phyloP scores from a whole-genome alignment of 2,888 invertebrate species.

The Tubulanus polymorphus region DNA sequence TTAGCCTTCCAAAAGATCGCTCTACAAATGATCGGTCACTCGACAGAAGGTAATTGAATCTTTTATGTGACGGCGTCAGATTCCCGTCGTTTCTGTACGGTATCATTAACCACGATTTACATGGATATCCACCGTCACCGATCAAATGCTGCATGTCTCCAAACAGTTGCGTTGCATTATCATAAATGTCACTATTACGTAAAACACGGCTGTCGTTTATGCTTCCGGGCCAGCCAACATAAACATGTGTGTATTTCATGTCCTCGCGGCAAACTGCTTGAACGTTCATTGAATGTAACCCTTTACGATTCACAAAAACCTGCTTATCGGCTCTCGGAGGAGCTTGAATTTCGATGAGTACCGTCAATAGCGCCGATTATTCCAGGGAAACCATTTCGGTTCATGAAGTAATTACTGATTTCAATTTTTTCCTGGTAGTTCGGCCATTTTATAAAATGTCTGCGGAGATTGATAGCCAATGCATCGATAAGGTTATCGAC shows the following conservation, averaged over 20 bases:
- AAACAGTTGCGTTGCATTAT: slow-evolving; percentile 13
- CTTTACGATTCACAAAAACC: slow-evolving; percentile 23
- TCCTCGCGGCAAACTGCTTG: slow-evolving; percentile 22
- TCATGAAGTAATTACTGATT: too few species aligned
- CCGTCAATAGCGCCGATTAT: slow-evolving; percentile 27
- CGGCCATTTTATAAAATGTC: too few species aligned
- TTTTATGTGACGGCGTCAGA: too few species aligned
- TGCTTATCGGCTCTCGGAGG: slow-evolving; percentile 16
- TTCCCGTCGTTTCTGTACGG: too few species aligned
- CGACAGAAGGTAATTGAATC: too few species aligned
- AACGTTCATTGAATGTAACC: slow-evolving; percentile 25
- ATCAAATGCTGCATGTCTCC: slow-evolving; percentile 10
- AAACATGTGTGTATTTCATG: slow-evolving; percentile 16
- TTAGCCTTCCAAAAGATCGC: too few species aligned
- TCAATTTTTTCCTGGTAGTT: too few species aligned
- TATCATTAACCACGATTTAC: slow-evolving; percentile 11
- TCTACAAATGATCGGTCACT: too few species aligned
- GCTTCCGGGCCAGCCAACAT: slow-evolving; percentile 24
- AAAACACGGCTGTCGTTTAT: slow-evolving; percentile 25
- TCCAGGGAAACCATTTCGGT: too few species aligned
- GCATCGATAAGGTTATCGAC: too few species aligned
- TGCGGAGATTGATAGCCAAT: too few species aligned
- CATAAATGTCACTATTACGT: slow-evolving; percentile 9
- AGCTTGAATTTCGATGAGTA: slow-evolving; percentile 23
- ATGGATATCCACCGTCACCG: slow-evolving; percentile 18